Conservation (phyloP, 1,140 invertebrate species). For the Drosophila nasuta region DNA sequence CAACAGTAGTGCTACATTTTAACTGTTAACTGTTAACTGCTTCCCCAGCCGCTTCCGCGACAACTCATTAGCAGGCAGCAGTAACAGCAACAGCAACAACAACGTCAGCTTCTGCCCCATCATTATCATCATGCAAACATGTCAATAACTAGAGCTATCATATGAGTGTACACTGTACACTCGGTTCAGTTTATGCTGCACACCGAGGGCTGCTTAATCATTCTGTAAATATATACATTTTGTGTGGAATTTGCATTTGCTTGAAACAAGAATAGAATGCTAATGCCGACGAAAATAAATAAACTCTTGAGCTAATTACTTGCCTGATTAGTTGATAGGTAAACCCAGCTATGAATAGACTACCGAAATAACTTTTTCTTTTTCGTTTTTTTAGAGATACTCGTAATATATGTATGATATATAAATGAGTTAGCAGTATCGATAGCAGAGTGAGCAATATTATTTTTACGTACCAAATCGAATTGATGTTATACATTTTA, state of each 20-base stretch:
- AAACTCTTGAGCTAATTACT: background rate
- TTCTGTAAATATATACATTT: conserved; percentile 3
- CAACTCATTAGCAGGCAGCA: conserved; percentile 51
- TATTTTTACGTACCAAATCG: too few relatives aligned
- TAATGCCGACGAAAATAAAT: conserved; percentile 27
- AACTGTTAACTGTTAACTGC: conserved; percentile 57
- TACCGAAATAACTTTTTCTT: too few relatives aligned
- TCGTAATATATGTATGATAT: too few relatives aligned
- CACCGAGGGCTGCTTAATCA: conserved; percentile 19
- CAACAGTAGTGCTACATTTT: conserved; percentile 34
- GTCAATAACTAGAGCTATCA: conserved; percentile 27
- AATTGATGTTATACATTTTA: too few relatives aligned
- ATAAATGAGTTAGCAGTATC: too few relatives aligned
- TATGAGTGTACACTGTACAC: background rate
- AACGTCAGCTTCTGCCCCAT: background rate
- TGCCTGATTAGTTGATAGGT: background rate
- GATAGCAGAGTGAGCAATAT: too few relatives aligned
- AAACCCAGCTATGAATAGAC: background rate
- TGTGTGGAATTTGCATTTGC: background rate
- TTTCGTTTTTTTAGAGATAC: too few relatives aligned
- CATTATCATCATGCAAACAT: conserved; percentile 21
- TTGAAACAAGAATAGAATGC: background rate
- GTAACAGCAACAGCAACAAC: background rate
- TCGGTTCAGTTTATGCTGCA: background rate
- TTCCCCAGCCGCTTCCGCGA: conserved; percentile 54